phyloP scores from a whole-genome alignment of 2,113 vertebrate species.

The Mirounga angustirostris region DNA sequence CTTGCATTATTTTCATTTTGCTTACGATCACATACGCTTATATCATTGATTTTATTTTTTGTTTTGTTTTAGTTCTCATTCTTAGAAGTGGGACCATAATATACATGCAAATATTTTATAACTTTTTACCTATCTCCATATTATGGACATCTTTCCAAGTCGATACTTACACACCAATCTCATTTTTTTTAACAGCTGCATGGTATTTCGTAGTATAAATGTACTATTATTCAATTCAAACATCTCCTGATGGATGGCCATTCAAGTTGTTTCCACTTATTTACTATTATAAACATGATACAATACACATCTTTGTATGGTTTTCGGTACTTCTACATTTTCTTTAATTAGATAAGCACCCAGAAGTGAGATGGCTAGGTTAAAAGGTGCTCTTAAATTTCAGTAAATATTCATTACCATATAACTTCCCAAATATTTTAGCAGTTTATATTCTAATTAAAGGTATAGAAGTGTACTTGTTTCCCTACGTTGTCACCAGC shows the following conservation, averaged over 20 bases:
- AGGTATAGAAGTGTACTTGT: background rate
- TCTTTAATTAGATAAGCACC: background rate
- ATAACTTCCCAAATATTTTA: background rate
- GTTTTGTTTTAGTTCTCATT: background rate
- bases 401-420: background rate
- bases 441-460: background rate
- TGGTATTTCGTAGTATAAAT: background rate
- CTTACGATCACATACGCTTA: background rate
- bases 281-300: background rate
- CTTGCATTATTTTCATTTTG: background rate
- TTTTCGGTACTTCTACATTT: background rate
- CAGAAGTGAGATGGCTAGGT: background rate
- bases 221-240: background rate
- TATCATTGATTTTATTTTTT: background rate
- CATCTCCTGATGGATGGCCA: background rate
- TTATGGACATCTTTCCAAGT: background rate
- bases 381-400: background rate
- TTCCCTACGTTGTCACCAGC: background rate
- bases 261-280: background rate
- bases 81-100: background rate
- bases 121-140: background rate
- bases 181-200: background rate
- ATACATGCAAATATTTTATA: background rate
- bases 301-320: background rate
- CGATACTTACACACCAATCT: background rate